phyloP scores from a whole-genome alignment of 2,797 vertebrate genomes.

The Anguilla anguilla region DNA sequence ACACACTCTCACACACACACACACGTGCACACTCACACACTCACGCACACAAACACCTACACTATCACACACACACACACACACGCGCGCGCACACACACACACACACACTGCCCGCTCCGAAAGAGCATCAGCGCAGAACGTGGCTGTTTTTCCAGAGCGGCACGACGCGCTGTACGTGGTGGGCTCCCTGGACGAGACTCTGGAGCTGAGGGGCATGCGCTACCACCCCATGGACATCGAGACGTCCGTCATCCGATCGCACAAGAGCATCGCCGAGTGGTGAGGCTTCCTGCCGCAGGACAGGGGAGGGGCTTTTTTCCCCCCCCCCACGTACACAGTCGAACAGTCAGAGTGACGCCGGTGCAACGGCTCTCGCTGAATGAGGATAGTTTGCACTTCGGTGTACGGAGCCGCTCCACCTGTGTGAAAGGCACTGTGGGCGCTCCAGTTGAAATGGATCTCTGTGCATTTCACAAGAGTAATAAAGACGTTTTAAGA shows the following conservation, averaged over 20 bases:
- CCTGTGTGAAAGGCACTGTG: background rate
- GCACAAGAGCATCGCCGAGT: constrained; percentile 89
- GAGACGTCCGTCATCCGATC: constrained; percentile 87
- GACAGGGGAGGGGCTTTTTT: background rate
- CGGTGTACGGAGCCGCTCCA: background rate
- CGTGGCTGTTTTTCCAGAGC: constrained; percentile 65
- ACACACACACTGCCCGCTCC: background rate
- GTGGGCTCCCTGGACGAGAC: constrained; percentile 88
- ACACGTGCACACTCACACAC: no score
- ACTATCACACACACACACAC: background rate
- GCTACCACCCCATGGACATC: constrained; percentile 89
- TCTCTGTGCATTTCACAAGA: background rate
- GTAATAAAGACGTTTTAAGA: background rate
- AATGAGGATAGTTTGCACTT: background rate
- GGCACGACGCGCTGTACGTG: constrained; percentile 86
- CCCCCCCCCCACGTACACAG: background rate
- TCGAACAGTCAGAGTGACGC: background rate
- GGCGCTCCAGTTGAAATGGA: background rate
- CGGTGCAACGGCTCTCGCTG: background rate
- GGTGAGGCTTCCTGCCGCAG: constrained; percentile 68
- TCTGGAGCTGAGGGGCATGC: constrained; percentile 86
- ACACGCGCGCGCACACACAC: background rate
- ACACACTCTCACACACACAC: no score
- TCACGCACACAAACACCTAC: no score
- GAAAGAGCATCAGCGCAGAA: background rate